These are phyloP conservation scores for Drosophila varians DNA, from an alignment of 1,140 invertebrate species.

Conservation along the genomic window DNA sequence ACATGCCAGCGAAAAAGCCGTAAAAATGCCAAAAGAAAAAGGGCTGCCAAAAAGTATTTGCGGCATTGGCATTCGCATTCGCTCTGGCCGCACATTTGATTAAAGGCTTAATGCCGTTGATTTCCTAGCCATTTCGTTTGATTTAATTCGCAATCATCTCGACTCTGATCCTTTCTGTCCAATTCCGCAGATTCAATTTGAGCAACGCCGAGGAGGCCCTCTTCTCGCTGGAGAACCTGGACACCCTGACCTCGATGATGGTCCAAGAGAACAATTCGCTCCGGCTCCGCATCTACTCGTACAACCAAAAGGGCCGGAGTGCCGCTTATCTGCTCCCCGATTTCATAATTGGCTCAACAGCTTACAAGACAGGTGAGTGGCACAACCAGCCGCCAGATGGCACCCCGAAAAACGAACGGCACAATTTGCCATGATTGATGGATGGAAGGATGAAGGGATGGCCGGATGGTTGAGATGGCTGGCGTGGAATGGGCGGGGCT, in stretches of 20 bases:
- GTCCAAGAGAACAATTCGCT: slow-evolving; percentile 81
- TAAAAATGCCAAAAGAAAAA: slow-evolving; percentile 49
- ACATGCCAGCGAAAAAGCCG: slow-evolving; percentile 33
- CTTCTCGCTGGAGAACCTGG: slow-evolving; percentile 80
- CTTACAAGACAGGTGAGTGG: slow-evolving; percentile 82
- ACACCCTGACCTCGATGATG: slow-evolving; percentile 79
- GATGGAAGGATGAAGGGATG: slow-evolving; percentile 43
- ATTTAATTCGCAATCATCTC: slow-evolving; percentile 66
- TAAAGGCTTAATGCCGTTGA: slow-evolving; percentile 70
- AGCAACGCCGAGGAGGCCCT: slow-evolving; percentile 80
- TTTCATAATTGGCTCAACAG: slow-evolving; percentile 82
- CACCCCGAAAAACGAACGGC: slow-evolving; percentile 40
- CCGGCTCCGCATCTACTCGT: slow-evolving; percentile 78
- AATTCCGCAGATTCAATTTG: slow-evolving; percentile 73
- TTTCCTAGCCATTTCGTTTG: slow-evolving; percentile 57
- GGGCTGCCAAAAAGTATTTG: slow-evolving; percentile 59
- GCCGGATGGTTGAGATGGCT: slow-evolving; percentile 33
- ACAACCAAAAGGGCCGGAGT: slow-evolving; percentile 82
- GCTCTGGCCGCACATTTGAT: slow-evolving; percentile 68
- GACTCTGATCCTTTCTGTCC: slow-evolving; percentile 1
- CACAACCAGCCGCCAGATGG: slow-evolving; percentile 45
- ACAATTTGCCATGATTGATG: slow-evolving; percentile 49
- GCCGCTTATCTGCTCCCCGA: slow-evolving; percentile 72
- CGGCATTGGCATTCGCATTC: slow-evolving; percentile 28
- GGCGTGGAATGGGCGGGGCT: neutral